phyloP scores from a whole-genome alignment of 2,797 vertebrate species.

The Sciurus carolinensis region DNA sequence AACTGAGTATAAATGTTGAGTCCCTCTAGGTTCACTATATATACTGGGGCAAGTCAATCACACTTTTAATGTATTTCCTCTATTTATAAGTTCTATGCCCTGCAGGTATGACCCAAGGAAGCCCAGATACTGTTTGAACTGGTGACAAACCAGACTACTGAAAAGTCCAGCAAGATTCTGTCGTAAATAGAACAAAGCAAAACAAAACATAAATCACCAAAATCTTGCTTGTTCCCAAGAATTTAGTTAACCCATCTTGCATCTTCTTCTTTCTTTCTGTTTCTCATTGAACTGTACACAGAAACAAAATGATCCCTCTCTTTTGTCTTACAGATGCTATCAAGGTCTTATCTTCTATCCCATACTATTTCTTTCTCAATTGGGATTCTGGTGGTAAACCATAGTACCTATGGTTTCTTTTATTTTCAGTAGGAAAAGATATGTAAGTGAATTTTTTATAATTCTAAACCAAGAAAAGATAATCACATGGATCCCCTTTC shows the following conservation, averaged over 20 bases:
- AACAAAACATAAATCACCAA: not conserved
- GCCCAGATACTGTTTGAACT: no score
- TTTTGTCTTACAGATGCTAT: not conserved
- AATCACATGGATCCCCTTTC: not conserved
- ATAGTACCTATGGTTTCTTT: not conserved
- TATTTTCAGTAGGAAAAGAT: slow-evolving; percentile 13
- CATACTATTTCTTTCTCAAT: not conserved
- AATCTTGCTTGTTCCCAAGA: not conserved
- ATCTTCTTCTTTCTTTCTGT: not conserved
- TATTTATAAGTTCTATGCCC: not conserved
- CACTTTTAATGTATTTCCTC: not conserved
- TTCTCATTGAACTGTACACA: not conserved
- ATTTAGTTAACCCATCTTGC: not conserved
- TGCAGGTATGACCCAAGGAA: not conserved
- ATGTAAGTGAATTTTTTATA: not conserved
- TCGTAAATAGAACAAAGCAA: not conserved
- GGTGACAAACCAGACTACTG: not conserved
- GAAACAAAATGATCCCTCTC: not conserved
- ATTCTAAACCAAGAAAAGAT: not conserved
- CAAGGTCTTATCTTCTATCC: not conserved
- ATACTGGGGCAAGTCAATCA: not conserved
- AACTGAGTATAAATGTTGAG: not conserved
- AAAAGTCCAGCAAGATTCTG: not conserved
- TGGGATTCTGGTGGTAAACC: not conserved
- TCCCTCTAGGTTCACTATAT: not conserved